Evolutionary conservation across 2,113 vertebrate species (phyloP), one percentile per base, ranked within the genome.

Genomic region (Motacilla alba): DNA sequence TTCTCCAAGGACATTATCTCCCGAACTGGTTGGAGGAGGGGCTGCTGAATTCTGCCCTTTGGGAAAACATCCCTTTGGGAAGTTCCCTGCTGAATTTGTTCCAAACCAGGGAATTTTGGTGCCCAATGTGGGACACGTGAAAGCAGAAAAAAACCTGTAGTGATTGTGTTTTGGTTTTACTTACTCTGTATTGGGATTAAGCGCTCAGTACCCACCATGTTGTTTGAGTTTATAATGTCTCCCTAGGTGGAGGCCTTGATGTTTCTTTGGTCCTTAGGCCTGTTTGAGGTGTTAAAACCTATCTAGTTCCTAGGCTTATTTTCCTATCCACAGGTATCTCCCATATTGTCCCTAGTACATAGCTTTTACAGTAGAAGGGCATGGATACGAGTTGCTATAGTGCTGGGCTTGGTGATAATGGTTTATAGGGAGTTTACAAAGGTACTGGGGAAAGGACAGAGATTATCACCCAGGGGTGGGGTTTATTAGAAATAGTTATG

Each of bases 301-400:
- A 39, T 41, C 15, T 53, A 8, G 15, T 24, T 30, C 28, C 35
- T 72, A 24, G 35, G 15, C 49, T 72, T 41, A 24, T 31, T 72
- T 53, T 72, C 15, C 21, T 33, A 31, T 41, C 20, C 14, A 52
- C 35, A 52, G 6, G 39, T 5, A 52, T 4, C 15, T 52, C 35
- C 15, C 16, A 20, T 52, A 16, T 39, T 70, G 35, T 52, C 20
- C 21, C 15, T 53, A 13, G 5, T 20, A 41, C 1, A 2, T 23
- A 18, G 28, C 8, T 31, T 70, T 52, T 31, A 31, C 35, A 31
- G 28, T 13, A 23, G 35, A 70, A 49, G 8, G 68, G 6, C 27
- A 52, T 0, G 0, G 35, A 52, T 52, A 18, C 1, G 0, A 5
- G 15, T 52, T 70, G 20, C 27, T 23, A 1, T 70, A 23, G 12